Evolutionary conservation across 37 sponge, comb jelly and placozoan genomes (phyloP).

Genomic region (Ianthella basta): DNA sequence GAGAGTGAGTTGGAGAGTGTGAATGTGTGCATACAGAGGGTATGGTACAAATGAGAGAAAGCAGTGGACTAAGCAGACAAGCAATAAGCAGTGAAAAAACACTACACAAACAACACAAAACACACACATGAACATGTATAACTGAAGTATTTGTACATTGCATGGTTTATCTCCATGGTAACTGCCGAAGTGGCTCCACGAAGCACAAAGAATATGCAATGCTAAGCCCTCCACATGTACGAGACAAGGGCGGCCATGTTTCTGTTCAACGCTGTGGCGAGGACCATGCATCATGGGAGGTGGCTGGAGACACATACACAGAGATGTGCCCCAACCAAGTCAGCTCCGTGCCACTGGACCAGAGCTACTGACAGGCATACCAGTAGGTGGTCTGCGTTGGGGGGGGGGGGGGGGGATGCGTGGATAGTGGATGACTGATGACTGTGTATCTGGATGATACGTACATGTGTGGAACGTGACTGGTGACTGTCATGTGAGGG

Average conservation of each 20-base stretch:
- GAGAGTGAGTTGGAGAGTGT: no score
- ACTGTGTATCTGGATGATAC: no score
- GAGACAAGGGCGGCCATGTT: background rate
- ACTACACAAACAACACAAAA: no score
- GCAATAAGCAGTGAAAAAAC: no score
- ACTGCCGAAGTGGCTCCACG: conserved; percentile 62
- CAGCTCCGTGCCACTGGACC: conserved; percentile 15
- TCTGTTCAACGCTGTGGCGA: conserved; percentile 10
- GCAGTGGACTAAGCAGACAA: no score
- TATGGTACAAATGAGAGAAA: no score
- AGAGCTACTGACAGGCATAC: conserved; percentile 1
- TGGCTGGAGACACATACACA: background rate
- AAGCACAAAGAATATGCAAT: conserved; percentile 84
- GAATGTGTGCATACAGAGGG: no score
- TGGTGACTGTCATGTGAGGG: no score
- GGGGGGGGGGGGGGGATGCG: no score
- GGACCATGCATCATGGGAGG: conserved; percentile 19
- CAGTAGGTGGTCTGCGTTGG: background rate
- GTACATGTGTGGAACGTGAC: no score
- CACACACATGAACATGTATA: no score
- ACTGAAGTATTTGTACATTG: conserved; percentile 46
- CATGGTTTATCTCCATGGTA: conserved; percentile 78
- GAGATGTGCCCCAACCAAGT: background rate
- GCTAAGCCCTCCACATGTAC: conserved; percentile 36
- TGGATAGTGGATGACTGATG: no score